Conservation (phyloP, 2,888 invertebrate species). For the Pollenia amentaria region DNA sequence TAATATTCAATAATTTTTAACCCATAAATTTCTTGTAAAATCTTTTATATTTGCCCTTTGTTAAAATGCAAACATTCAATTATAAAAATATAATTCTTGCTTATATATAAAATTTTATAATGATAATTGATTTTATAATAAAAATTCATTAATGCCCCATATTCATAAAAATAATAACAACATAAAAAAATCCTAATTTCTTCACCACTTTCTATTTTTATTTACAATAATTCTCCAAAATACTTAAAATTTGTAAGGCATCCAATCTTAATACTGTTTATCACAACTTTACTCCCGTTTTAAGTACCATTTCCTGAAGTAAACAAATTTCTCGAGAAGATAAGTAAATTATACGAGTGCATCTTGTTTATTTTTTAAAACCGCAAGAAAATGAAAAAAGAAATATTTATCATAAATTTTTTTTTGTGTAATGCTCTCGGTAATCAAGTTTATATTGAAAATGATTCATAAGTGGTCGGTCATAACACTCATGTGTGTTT, state of each 20-base stretch:
- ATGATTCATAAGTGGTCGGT: conserved; percentile 60
- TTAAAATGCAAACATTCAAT: too few relatives aligned
- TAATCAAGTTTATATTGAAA: conserved; percentile 51
- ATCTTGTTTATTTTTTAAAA: conserved; percentile 14
- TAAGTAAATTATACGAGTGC: not conserved
- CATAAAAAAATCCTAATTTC: not conserved
- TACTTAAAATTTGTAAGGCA: conserved; percentile 25
- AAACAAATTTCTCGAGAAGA: conserved; percentile 23
- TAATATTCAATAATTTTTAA: too few relatives aligned
- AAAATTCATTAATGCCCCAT: not conserved
- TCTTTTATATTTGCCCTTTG: too few relatives aligned
- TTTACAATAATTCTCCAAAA: not conserved
- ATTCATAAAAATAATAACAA: not conserved
- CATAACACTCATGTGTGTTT: not conserved
- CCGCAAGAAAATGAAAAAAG: conserved; percentile 43
- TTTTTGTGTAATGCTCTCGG: conserved; percentile 32
- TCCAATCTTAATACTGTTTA: conserved; percentile 1
- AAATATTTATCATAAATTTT: conserved; percentile 50
- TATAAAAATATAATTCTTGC: too few relatives aligned
- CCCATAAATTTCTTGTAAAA: too few relatives aligned
- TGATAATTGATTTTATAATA: too few relatives aligned
- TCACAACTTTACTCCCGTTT: conserved; percentile 5
- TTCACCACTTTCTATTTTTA: not conserved
- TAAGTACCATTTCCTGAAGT: conserved; percentile 55
- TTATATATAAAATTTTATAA: too few relatives aligned